Evolutionary conservation across 2,113 vertebrate species (phyloP).

Genomic region (Acanthisitta chloris): DNA sequence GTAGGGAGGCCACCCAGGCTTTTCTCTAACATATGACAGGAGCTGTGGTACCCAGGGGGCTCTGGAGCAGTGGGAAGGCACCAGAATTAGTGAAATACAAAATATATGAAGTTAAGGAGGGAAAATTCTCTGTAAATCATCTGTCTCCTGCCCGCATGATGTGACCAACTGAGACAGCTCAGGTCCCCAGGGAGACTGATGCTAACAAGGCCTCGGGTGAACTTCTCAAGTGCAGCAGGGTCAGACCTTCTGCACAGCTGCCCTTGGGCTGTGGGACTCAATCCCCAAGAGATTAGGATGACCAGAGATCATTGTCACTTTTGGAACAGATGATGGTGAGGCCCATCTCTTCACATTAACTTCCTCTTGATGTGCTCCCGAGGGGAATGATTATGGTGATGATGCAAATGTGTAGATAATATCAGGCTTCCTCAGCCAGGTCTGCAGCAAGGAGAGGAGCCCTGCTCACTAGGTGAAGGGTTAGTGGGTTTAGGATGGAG

Average conservation of each 20-base stretch:
- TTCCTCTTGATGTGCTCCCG: background rate
- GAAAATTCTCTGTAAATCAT: background rate
- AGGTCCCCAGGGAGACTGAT: background rate
- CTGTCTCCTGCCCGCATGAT: background rate
- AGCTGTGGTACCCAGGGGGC: background rate
- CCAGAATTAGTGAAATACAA: background rate
- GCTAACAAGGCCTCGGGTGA: background rate
- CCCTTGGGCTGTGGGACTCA: background rate
- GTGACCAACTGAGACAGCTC: background rate
- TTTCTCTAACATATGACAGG: background rate
- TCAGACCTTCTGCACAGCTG: background rate
- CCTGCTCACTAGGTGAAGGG: background rate
- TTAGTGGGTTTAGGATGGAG: background rate
- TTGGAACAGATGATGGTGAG: background rate
- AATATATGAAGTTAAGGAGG: background rate
- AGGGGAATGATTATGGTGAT: background rate
- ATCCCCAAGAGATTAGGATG: background rate
- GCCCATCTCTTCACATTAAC: constrained; percentile 16
- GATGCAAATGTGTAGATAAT: background rate
- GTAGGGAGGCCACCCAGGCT: background rate
- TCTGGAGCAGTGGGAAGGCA: background rate
- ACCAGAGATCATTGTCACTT: constrained; percentile 30
- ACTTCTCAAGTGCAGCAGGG: background rate
- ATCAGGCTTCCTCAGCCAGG: background rate
- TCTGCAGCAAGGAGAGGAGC: background rate